Evolutionary conservation across 2,113 vertebrate species (phyloP), one percentile per base, ranked within the genome.

Genomic region (Dipodomys merriami): DNA sequence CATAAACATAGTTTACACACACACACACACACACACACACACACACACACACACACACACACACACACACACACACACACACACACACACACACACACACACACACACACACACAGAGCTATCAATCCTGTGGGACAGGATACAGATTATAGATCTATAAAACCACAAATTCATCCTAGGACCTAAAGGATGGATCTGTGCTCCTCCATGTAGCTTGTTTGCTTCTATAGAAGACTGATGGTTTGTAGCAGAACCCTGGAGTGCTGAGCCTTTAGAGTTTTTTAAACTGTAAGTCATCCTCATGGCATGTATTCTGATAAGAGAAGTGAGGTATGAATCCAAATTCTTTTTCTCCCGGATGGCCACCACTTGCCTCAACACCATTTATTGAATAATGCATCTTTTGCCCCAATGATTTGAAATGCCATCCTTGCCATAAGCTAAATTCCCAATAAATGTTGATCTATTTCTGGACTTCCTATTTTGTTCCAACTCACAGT

Each of bases 391-490:
- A 95, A 95, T 93, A 95, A 94, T 93, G 93, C 90, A 95, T 89
- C 84, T 72, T 74, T 92, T 78, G 30, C 23, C 67, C 74, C 73
- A 89, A 20, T 87, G 64, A 90, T 74, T 90, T 96, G 65, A 95
- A 97, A 96, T 96, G 81, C 67, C 82, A 89, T 78, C 85, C 65
- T 94, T 91, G 95, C 87, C 95, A 96, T 79, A 95, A 91, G 67
- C 69, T 91, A 91, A 88, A 94, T 53, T 87, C 92, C 82, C 92
- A 85, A 88, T 93, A 96, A 78, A 71, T 87, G 81, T 84, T 86
- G 8, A 18, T 91, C 78, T 97, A 82, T 95, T 96, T 93, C 90
- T 87, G 92, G 74, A 90, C 78, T 93, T 96, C 72, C 81, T 95
- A 69, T 62, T 91, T 81, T 87, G 27, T 91, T 91, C 53, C 92